Evolutionary conservation across 2,113 vertebrate genomes (phyloP), one percentile per base, ranked within the genome.

Genomic region (Ameiurus melas): DNA sequence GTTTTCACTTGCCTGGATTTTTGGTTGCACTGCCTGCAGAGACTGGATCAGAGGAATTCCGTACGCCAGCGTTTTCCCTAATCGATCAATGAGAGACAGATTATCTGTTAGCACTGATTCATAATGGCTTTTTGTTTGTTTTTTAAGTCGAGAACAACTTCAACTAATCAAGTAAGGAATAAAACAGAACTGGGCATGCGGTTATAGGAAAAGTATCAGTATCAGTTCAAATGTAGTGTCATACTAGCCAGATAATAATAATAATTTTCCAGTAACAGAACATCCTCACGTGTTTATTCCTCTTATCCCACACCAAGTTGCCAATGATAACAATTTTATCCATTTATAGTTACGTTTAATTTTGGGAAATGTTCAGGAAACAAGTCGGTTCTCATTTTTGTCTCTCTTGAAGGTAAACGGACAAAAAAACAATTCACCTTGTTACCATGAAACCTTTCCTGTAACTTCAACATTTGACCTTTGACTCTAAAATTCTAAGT

Each of bases 61-160:
- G 84, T 98, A 99, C 30, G 97, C 97, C 87, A 99, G 95, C 0
- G 98, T 99, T 94, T 99, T 99, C 90, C 98, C 98, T 99, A 90
- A 89, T 78, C 12, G 3, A 75, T 4, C 62, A 47, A 33, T 14
- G 43, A 78, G 9, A 75, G 5, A 66, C 62, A 60, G 33, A 39
- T 53, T 79, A n/a, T 25, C 47, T 1, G 47, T 53, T n/a, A n/a
- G 2, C 1, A 27, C 62, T 27, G 22, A 64, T 39, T 43, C 39
- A 39, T 12, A 47, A 47, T 47, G 43, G 6, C 43, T 7, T 47
- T 25, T 25, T 12, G 19, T 22, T 43, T 39, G 2, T 73, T 43
- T 73, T 43, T 75, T 71, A 30, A 62, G 22, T 4, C n/a, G 30
- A 14, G 3, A 68, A 70, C n/a, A 33, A 33, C 68, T 12, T 27